phyloP scores from a whole-genome alignment of 2,888 invertebrate species.

The Hydraecia micacea region DNA sequence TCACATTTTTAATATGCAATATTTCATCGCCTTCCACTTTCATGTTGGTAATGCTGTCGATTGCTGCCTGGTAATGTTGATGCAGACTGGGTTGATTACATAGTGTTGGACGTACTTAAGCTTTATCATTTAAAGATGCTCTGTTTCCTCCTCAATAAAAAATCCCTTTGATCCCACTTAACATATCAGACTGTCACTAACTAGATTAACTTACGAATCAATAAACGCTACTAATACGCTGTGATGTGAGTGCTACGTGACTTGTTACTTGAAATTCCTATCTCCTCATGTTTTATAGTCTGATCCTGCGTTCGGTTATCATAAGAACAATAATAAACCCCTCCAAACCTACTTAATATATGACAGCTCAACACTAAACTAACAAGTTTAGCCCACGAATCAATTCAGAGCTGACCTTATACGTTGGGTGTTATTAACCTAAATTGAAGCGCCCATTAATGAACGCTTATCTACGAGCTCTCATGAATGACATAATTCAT shows the following conservation, averaged over 20 bases:
- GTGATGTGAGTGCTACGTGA: neutral
- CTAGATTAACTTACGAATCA: conserved; percentile 20
- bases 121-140: neutral
- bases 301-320: neutral
- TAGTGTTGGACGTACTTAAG: neutral
- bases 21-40: neutral
- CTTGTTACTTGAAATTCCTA: neutral
- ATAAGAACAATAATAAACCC: neutral
- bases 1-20: too few species aligned
- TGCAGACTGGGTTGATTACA: neutral
- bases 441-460: conserved; percentile 66
- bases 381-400: conserved; percentile 57
- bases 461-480: conserved; percentile 54
- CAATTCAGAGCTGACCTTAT: conserved; percentile 60
- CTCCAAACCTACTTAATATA: neutral
- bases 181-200: conserved; percentile 1
- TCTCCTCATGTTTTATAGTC: neutral
- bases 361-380: conserved; percentile 12
- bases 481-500: conserved; percentile 66
- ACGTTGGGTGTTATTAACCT: conserved; percentile 62
- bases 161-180: neutral
- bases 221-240: neutral
- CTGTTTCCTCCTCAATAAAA: neutral
- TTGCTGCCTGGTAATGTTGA: neutral
- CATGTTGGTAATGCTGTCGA: neutral